These are phyloP conservation scores for Sandelia bainsii DNA, from an alignment of 2,797 vertebrate species.

Conservation along the genomic window DNA sequence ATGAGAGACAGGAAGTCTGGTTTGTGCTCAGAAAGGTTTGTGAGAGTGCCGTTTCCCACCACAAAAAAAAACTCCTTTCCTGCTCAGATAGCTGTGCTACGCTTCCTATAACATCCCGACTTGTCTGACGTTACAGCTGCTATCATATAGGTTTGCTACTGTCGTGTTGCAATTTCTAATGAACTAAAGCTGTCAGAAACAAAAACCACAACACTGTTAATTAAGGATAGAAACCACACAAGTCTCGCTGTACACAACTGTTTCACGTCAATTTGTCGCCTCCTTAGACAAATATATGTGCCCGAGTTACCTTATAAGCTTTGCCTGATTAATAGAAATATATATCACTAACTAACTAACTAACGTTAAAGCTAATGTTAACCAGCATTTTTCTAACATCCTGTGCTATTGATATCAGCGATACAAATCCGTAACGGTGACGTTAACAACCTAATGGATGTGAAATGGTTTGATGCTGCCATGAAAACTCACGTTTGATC, in stretches of 20 bases:
- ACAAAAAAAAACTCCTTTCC: constrained; percentile 55
- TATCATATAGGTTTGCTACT: not conserved
- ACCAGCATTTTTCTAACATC: not conserved
- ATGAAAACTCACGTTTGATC: rapidly evolving
- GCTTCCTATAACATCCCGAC: constrained; percentile 16
- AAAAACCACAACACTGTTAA: constrained; percentile 6
- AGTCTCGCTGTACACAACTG: not conserved
- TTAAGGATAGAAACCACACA: not conserved
- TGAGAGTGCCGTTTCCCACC: constrained; percentile 55
- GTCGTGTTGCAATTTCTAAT: not conserved
- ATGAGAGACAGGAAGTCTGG: constrained; percentile 80
- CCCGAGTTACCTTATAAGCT: not conserved
- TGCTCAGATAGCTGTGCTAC: constrained; percentile 10
- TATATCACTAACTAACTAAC: not conserved
- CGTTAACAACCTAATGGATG: constrained; percentile 16
- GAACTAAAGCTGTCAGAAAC: constrained; percentile 14
- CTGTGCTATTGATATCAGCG: constrained; percentile 10
- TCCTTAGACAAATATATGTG: not conserved
- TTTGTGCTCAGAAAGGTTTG: constrained; percentile 49
- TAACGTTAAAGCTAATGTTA: not conserved
- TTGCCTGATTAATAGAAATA: not conserved
- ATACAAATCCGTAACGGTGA: constrained; percentile 2
- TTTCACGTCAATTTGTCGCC: not conserved
- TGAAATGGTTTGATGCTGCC: constrained; percentile 8
- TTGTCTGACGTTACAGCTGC: not conserved